These are phyloP conservation scores for Orthosia cruda DNA, from an alignment of 2,888 invertebrate genomes.

Conservation along the genomic window DNA sequence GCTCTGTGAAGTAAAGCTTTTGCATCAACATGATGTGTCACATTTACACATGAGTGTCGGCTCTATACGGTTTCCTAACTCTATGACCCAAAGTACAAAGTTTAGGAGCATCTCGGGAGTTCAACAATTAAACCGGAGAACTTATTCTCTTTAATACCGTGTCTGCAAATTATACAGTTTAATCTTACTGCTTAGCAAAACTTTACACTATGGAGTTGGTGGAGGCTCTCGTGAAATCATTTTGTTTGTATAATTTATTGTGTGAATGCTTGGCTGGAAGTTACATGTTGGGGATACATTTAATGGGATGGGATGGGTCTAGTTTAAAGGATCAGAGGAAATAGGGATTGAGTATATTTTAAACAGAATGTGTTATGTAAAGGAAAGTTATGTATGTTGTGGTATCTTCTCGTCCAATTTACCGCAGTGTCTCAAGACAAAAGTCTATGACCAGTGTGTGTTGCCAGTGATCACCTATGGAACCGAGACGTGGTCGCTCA, in stretches of 20 bases:
- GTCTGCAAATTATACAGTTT: slow-evolving; percentile 71
- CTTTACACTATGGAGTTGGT: slow-evolving; percentile 61
- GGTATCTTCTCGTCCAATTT: too few relatives aligned
- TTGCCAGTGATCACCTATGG: too few relatives aligned
- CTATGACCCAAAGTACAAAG: slow-evolving; percentile 52
- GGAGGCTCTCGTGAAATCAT: slow-evolving; percentile 40
- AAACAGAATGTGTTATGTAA: too few relatives aligned
- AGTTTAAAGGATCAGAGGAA: too few relatives aligned
- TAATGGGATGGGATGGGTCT: background rate
- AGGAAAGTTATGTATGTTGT: too few relatives aligned
- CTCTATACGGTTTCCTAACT: slow-evolving; percentile 12
- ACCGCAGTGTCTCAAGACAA: too few relatives aligned
- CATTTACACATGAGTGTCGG: background rate
- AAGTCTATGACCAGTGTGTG: too few relatives aligned
- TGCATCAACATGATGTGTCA: too few relatives aligned
- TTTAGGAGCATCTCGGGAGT: slow-evolving; percentile 63
- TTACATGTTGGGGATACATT: slow-evolving; percentile 27
- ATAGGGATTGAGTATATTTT: too few relatives aligned
- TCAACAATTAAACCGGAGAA: slow-evolving; percentile 69
- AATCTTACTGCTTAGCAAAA: slow-evolving; percentile 68
- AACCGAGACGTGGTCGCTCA: too few relatives aligned
- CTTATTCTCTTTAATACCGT: slow-evolving; percentile 70
- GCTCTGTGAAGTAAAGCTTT: too few relatives aligned
- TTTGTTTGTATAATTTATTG: slow-evolving; percentile 59
- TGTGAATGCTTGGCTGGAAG: slow-evolving; percentile 24